phyloP scores from a whole-genome alignment of 2,888 invertebrate genomes.

The Nowickia ferox region DNA sequence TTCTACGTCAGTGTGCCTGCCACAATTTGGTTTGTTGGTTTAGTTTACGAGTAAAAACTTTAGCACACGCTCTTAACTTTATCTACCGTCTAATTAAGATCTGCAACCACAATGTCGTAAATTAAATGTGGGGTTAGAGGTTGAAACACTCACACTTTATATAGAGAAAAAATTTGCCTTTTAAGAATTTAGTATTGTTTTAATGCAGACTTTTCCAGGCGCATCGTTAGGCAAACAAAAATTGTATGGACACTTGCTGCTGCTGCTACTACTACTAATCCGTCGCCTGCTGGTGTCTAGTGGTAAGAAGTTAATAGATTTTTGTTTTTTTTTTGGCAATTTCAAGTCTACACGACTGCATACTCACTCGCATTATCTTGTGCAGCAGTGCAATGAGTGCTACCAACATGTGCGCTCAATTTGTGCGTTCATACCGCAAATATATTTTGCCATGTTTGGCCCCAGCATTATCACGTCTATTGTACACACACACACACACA shows the following conservation, averaged over 20 bases:
- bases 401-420: constrained; percentile 72
- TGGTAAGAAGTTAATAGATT: constrained; percentile 22
- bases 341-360: background rate
- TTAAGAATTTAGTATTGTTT: constrained; percentile 37
- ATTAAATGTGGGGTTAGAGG: constrained; percentile 75
- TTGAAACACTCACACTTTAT: constrained; percentile 72
- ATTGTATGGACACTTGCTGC: constrained; percentile 36
- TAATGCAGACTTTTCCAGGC: constrained; percentile 14
- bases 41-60: constrained; percentile 37
- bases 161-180: constrained; percentile 25
- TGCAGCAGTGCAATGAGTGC: constrained; percentile 51
- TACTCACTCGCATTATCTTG: background rate
- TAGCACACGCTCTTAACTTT: constrained; percentile 68
- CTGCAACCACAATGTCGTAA: constrained; percentile 75
- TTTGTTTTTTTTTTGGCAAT: constrained; percentile 15
- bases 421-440: constrained; percentile 71
- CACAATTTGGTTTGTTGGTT: constrained; percentile 35
- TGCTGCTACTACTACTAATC: constrained; percentile 17
- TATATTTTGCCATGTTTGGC: constrained; percentile 69
- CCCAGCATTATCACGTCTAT: constrained; percentile 31
- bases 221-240: constrained; percentile 12
- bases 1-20: background rate
- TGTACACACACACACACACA: background rate
- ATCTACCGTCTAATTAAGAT: constrained; percentile 75
- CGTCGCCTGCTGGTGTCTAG: constrained; percentile 33